These are phyloP conservation scores for Uloborus plumipes DNA, from an alignment of 2,888 invertebrate genomes.

Conservation along the genomic window DNA sequence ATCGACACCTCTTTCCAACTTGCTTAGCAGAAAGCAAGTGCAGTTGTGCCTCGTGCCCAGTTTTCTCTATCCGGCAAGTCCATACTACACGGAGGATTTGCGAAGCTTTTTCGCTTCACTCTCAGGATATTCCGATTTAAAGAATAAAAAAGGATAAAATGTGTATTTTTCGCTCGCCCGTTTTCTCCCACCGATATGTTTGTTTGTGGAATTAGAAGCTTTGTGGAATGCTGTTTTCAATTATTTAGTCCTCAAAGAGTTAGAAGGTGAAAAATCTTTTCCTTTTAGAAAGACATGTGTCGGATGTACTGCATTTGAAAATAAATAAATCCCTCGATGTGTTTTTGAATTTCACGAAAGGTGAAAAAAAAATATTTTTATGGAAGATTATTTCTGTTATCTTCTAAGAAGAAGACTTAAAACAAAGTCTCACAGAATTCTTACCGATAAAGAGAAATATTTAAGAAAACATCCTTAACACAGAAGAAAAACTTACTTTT, in stretches of 20 bases:
- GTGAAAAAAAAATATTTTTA: no score
- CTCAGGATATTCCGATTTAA: conserved; percentile 31
- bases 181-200: conserved; percentile 15
- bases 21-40: conserved; percentile 55
- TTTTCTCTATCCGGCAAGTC: conserved; percentile 40
- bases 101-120: conserved; percentile 40
- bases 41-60: conserved; percentile 46
- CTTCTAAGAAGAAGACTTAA: no score
- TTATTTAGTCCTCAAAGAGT: conserved; percentile 37
- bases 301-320: no score
- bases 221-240: neutral
- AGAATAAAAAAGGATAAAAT: conserved; percentile 36
- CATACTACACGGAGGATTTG: conserved; percentile 49
- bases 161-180: neutral
- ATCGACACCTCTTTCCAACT: conserved; percentile 49
- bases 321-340: no score
- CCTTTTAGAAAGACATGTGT: no score
- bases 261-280: neutral
- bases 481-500: no score
- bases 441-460: no score
- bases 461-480: no score
- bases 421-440: no score
- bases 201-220: conserved; percentile 43
- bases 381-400: no score
- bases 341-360: no score